Percentiles rank a stretch among this genome's conserved stretches.
phyloP scores from a whole-genome alignment of 2,888 invertebrate genomes.

The Zaprionus bogoriensis region DNA sequence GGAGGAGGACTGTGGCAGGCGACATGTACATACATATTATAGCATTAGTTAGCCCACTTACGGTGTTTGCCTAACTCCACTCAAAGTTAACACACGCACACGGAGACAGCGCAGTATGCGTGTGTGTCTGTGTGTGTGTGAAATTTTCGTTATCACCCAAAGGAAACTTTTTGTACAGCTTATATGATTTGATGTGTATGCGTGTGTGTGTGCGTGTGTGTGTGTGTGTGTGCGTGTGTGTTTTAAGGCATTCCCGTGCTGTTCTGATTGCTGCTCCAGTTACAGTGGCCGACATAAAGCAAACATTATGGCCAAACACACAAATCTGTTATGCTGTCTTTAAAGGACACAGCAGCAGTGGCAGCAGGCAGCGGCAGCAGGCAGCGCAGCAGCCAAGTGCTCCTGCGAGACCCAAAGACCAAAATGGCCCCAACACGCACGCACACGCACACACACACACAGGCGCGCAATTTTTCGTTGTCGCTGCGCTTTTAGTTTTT shows the following conservation, averaged over 20 bases:
- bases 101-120: neutral
- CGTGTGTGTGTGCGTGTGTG: neutral
- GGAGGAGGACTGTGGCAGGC: too few relatives aligned
- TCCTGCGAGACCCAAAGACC: conserved; percentile 46
- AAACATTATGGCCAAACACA: conserved; percentile 46
- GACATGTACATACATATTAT: neutral
- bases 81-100: neutral
- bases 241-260: conserved; percentile 17
- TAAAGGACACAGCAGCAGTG: conserved; percentile 30
- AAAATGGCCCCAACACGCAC: conserved; percentile 44
- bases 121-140: neutral
- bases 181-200: conserved; percentile 4
- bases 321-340: conserved; percentile 47
- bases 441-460: conserved; percentile 10
- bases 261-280: conserved; percentile 54
- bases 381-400: conserved; percentile 20
- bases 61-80: conserved; percentile 8
- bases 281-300: conserved; percentile 48
- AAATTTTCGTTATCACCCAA: conserved; percentile 15
- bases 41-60: conserved; percentile 3
- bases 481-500: conserved; percentile 53
- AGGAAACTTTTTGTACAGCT: neutral
- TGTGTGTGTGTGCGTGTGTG: neutral
- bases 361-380: too few relatives aligned
- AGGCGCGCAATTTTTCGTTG: conserved; percentile 35